A percentile compares a stretch with the other conserved stretches of the same genome.
Conservation (phyloP, 2,113 vertebrate species). For the Loxodonta africana region DNA sequence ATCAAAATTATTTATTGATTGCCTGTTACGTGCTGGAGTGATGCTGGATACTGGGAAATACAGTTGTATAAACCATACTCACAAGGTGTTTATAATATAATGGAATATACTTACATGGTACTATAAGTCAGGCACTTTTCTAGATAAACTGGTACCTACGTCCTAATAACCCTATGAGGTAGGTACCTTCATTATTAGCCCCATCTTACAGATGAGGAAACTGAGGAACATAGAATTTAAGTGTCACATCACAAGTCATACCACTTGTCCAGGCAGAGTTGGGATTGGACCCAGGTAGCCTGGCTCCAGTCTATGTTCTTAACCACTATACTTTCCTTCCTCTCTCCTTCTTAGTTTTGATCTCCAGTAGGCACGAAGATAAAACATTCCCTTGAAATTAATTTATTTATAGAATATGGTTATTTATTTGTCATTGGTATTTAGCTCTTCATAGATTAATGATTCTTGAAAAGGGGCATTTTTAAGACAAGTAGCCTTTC, state of each 20-base stretch:
- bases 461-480: conserved; percentile 40
- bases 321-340: neutral
- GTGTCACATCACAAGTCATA: too few relatives aligned
- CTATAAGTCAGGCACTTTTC: neutral
- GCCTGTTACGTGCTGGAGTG: neutral
- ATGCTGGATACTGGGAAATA: neutral
- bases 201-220: conserved; percentile 10
- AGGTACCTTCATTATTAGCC: neutral
- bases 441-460: neutral
- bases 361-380: neutral
- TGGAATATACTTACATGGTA: neutral
- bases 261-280: neutral
- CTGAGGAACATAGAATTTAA: neutral
- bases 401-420: conserved; percentile 20
- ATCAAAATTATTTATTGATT: neutral
- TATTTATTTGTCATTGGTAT: conserved; percentile 37
- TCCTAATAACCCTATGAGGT: neutral
- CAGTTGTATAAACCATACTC: neutral
- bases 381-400: conserved; percentile 32
- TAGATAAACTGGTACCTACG: neutral
- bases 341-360: neutral
- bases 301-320: neutral
- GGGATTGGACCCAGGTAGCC: neutral
- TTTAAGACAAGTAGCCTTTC: conserved; percentile 45
- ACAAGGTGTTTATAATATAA: neutral